Conservation (phyloP, 2,888 invertebrate genomes). For the Pandemis corylana region DNA sequence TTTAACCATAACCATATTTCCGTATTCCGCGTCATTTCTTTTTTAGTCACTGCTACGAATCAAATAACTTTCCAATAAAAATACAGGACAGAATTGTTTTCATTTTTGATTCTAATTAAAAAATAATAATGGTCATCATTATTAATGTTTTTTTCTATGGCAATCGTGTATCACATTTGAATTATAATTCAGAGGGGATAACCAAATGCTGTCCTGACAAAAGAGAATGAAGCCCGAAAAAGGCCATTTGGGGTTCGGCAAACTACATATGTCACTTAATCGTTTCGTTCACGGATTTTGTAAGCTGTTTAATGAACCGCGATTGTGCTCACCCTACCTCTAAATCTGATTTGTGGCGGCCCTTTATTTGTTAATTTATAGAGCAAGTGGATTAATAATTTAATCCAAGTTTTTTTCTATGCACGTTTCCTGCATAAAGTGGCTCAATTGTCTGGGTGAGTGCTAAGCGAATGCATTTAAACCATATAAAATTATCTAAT, state of each 20-base stretch:
- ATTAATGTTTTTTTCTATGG: too few relatives aligned
- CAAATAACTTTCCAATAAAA: too few relatives aligned
- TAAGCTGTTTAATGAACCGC: constrained; percentile 77
- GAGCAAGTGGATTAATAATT: constrained; percentile 13
- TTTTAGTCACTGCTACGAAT: too few relatives aligned
- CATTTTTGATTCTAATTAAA: too few relatives aligned
- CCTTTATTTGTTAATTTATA: constrained; percentile 66
- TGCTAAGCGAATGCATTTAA: neutral
- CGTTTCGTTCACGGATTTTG: constrained; percentile 56
- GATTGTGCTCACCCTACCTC: constrained; percentile 73
- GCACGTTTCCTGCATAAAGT: neutral
- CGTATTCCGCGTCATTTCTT: too few relatives aligned
- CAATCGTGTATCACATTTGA: neutral
- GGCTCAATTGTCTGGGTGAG: neutral
- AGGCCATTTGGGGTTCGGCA: constrained; percentile 19
- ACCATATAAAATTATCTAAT: neutral
- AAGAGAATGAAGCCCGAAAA: constrained; percentile 17
- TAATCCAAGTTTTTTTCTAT: neutral
- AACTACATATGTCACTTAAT: constrained; percentile 44
- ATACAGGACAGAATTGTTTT: too few relatives aligned
- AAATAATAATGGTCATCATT: too few relatives aligned
- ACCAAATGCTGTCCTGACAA: neutral
- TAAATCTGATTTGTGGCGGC: constrained; percentile 71
- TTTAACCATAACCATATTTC: too few relatives aligned
- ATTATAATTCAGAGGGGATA: neutral